Conservation (phyloP, 2,797 vertebrate species). For the Eidolon dupreanum region DNA sequence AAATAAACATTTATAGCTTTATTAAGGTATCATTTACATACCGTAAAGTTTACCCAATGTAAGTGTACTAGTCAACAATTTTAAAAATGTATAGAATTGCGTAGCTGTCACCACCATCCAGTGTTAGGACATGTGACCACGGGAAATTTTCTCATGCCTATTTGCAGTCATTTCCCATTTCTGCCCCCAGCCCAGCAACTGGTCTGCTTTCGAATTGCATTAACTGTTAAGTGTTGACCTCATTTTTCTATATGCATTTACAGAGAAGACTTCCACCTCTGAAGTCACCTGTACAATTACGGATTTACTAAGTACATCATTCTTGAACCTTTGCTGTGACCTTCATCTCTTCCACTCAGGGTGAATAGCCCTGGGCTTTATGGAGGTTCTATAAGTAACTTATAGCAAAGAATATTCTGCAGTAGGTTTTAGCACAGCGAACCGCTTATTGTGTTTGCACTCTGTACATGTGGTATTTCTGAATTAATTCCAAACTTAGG, state of each 20-base stretch:
- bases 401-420: neutral
- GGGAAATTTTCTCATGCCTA: neutral
- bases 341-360: neutral
- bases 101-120: neutral
- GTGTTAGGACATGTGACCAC: neutral
- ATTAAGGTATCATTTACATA: neutral
- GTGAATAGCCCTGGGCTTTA: neutral
- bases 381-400: neutral
- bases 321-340: neutral
- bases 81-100: neutral
- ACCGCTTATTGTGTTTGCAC: neutral
- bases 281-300: neutral
- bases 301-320: neutral
- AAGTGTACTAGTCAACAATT: neutral
- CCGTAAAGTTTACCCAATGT: neutral
- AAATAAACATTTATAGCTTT: conserved; percentile 16
- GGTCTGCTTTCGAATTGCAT: neutral
- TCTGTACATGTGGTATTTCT: conserved; percentile 2
- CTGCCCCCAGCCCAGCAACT: too few species aligned
- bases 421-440: neutral
- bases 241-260: neutral
- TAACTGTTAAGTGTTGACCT: neutral
- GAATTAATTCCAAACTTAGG: neutral
- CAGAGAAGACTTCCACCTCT: neutral
- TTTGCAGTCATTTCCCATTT: neutral